phyloP scores from a whole-genome alignment of 2,888 invertebrate genomes.

The Holacanthella duospinosa region DNA sequence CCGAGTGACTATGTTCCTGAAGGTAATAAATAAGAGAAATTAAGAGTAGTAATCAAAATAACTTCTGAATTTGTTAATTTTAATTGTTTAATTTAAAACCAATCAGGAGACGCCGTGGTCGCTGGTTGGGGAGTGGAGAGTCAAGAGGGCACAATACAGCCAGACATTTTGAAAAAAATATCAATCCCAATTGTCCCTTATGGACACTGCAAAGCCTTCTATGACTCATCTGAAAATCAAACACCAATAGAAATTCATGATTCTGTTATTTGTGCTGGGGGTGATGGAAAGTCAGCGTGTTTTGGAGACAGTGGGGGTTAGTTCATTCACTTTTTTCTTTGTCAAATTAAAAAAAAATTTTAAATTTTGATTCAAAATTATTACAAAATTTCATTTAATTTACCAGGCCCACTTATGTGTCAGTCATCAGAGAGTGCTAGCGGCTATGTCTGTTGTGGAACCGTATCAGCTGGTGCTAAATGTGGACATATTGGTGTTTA shows the following conservation, averaged over 20 bases:
- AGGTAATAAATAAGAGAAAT: not conserved
- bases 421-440: not conserved
- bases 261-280: constrained; percentile 6
- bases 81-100: not conserved
- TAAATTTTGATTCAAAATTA: not conserved
- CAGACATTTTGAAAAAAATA: not conserved
- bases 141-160: not conserved
- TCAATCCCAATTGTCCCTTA: not conserved
- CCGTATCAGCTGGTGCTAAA: not conserved
- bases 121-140: constrained; percentile 6
- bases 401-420: constrained; percentile 2
- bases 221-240: not conserved
- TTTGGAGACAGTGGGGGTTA: constrained; percentile 2
- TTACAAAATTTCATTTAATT: not conserved
- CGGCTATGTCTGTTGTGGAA: not conserved
- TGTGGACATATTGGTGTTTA: constrained; percentile 6
- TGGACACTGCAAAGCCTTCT: not conserved
- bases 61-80: not conserved
- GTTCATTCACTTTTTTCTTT: no score
- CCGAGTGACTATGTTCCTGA: not conserved
- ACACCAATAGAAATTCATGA: not conserved
- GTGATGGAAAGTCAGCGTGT: not conserved
- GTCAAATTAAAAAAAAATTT: not conserved
- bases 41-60: not conserved
- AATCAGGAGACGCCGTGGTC: not conserved